Conservation (phyloP, 2,797 vertebrate genomes). For the Brotogeris chrysoptera region DNA sequence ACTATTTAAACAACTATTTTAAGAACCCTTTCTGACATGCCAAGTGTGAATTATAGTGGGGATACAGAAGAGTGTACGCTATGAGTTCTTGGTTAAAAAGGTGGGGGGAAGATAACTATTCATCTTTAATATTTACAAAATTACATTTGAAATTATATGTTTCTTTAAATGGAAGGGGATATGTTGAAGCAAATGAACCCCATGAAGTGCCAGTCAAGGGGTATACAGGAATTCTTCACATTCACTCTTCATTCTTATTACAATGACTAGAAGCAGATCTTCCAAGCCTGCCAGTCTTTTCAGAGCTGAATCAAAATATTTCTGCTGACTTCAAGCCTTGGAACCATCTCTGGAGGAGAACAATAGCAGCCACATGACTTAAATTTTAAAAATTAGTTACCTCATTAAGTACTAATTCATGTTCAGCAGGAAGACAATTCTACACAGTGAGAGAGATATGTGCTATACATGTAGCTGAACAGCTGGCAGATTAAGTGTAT, state of each 20-base stretch:
- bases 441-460: not conserved
- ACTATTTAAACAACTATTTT: not conserved
- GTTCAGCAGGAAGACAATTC: not conserved
- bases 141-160: not conserved
- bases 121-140: not conserved
- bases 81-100: not conserved
- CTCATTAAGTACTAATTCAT: not conserved
- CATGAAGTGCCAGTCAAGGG: not conserved
- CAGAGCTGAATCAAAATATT: not conserved
- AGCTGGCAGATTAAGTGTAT: not conserved
- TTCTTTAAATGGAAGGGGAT: not conserved
- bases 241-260: not conserved
- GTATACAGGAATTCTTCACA: not conserved
- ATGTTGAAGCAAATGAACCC: not conserved
- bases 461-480: not conserved
- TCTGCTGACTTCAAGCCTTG: not conserved
- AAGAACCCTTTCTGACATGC: not conserved
- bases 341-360: not conserved
- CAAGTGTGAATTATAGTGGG: not conserved
- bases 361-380: not conserved
- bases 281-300: not conserved
- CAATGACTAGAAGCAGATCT: conserved; percentile 4
- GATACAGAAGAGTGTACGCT: not conserved
- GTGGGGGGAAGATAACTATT: not conserved
- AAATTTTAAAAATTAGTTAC: conserved; percentile 24